Base-by-base conservation (phyloP, 2,797 vertebrate species). In the Cetoscarus ocellatus region DNA sequence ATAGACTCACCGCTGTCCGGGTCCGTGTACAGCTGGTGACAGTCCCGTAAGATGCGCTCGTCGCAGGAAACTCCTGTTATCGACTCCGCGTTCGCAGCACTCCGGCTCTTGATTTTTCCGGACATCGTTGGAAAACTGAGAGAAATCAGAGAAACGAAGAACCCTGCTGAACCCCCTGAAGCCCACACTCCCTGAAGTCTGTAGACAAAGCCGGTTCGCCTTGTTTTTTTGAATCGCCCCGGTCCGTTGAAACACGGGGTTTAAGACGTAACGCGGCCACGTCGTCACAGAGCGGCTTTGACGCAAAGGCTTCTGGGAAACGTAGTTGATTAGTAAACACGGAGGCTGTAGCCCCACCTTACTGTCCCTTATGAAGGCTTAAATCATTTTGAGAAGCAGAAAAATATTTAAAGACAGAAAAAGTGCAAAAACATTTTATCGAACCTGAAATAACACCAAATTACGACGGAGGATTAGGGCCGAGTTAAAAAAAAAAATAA, bases 41-140 rank as follows among this genome's bases (percentile, higher is more conserved):
- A 96, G 57, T 96, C 95, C 71, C 94, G 86, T 68, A 96, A 65
- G 66, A 96, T 95, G 36, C 94, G 93, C 83, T 96, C 95, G 42
- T 95, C 95, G 61, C 94, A 93, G 65, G 94, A 92, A 58, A 95
- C 93, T 0, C 89, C 93, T 1, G 89, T 61, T 49, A 93, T 64
- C 0, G 86, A 69, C 6, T 94, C 93, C 6, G 95, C 93, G 77
- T 96, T 96, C 0, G 95, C 94, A 3, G 91, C 94, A 49, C 75
- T 95, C 59, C 95, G 86, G 61, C 55, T 94, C 87, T 95, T 96
- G 14, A 90, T 87, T 78, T 95, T 95, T 15, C 94, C 95, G 3
- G 95, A 94, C 95, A 96, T 95, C 3, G 38, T 80, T 35, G 1
- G 3, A 52, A n/a, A 39, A 42, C 7, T 18, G 7, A 17, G 5